Evolutionary conservation across 1,140 invertebrate species (phyloP).

Genomic region (Lasioglossum baleicum): DNA sequence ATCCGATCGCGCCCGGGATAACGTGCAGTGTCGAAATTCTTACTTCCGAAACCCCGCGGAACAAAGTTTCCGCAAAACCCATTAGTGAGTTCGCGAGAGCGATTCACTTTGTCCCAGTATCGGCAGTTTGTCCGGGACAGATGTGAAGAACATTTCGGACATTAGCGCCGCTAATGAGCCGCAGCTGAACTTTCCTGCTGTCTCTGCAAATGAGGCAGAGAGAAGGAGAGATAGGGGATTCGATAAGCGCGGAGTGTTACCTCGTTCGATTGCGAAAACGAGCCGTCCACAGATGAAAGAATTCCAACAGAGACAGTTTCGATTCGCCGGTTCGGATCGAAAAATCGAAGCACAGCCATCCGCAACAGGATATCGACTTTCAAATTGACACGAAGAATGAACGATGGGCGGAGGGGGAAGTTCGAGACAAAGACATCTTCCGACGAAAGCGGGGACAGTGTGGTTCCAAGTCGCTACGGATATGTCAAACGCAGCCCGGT

Average conservation of each 20-base stretch:
- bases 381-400: neutral
- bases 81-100: slow-evolving; percentile 71
- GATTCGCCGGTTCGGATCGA: too few relatives aligned
- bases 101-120: slow-evolving; percentile 47
- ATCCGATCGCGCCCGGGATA: neutral
- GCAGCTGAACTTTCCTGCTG: slow-evolving; percentile 66
- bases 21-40: neutral
- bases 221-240: too few relatives aligned
- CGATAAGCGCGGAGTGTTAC: too few relatives aligned
- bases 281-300: too few relatives aligned
- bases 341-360: neutral
- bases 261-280: too few relatives aligned
- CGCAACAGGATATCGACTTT: slow-evolving; percentile 27
- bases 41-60: neutral
- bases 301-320: neutral
- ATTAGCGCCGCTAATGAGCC: slow-evolving; percentile 68
- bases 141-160: slow-evolving; percentile 35
- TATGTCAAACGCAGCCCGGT: slow-evolving; percentile 59
- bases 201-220: slow-evolving; percentile 59
- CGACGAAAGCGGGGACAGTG: slow-evolving; percentile 12
- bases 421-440: neutral
- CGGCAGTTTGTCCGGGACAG: slow-evolving; percentile 32
- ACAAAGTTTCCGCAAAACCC: slow-evolving; percentile 9
- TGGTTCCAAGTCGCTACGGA: slow-evolving; percentile 48
- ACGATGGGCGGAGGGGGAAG: neutral